Evolutionary conservation across 2,888 invertebrate genomes (phyloP).

Genomic region (Platerodrilus igneus): DNA sequence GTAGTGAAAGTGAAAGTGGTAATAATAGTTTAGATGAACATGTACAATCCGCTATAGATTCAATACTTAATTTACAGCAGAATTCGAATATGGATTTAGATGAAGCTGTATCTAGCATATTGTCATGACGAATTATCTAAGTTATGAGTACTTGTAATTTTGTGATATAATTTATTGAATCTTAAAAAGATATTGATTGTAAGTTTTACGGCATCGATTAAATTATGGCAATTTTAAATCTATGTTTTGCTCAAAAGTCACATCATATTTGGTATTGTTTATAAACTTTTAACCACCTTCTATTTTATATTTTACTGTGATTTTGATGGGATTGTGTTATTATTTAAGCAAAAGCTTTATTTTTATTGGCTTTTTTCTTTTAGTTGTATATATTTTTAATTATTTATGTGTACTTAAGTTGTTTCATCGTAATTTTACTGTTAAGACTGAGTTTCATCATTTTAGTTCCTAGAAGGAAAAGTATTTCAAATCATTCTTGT

Average conservation of each 20-base stretch:
- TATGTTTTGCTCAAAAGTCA: constrained; percentile 19
- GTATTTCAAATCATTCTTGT: constrained; percentile 47
- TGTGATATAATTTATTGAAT: constrained; percentile 24
- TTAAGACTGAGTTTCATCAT: constrained; percentile 49
- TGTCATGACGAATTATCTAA: constrained; percentile 48
- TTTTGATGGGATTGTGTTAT: constrained; percentile 6
- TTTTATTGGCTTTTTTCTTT: constrained; percentile 27
- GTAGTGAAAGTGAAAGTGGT: constrained; percentile 35
- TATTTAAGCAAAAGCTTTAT: not conserved
- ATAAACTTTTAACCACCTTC: not conserved
- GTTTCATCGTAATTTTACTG: constrained; percentile 36
- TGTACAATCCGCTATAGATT: constrained; percentile 76
- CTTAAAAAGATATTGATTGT: constrained; percentile 13
- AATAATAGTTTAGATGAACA: constrained; percentile 67
- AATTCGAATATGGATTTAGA: constrained; percentile 45
- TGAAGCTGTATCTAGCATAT: constrained; percentile 42
- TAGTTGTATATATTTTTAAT: constrained; percentile 27
- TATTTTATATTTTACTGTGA: not conserved
- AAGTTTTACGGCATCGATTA: constrained; percentile 9
- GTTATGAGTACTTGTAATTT: constrained; percentile 19
- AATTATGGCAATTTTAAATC: constrained; percentile 9
- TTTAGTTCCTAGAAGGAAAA: constrained; percentile 49
- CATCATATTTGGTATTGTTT: not conserved
- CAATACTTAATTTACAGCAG: constrained; percentile 67
- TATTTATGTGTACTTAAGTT: constrained; percentile 35